phyloP scores from a whole-genome alignment of 2,888 invertebrate genomes.

The Pteria penguin region DNA sequence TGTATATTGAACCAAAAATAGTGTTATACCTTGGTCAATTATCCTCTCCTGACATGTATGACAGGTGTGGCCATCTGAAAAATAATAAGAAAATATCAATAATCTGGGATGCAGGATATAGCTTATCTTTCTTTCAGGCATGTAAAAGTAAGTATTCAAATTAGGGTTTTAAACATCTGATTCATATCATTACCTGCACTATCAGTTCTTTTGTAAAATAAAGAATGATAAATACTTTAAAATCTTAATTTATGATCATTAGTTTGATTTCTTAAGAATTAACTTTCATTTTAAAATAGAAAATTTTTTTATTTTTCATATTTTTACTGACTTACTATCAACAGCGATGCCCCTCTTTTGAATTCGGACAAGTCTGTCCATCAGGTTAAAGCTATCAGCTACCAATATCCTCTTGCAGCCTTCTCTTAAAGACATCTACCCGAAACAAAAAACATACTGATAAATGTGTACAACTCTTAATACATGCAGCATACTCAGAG shows the following conservation, averaged over 20 bases:
- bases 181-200: too few species aligned
- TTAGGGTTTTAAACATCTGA: too few species aligned
- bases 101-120: too few species aligned
- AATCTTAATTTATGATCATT: too few species aligned
- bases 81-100: too few species aligned
- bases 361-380: constrained; percentile 88
- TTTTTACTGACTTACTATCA: constrained; percentile 82
- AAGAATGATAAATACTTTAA: too few species aligned
- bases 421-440: constrained; percentile 90
- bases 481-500: too few species aligned
- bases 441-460: constrained; percentile 42
- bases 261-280: neutral
- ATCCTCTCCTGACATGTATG: constrained; percentile 89
- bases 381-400: constrained; percentile 92
- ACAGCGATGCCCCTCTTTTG: constrained; percentile 90
- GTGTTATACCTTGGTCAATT: constrained; percentile 84
- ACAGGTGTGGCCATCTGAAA: constrained; percentile 88
- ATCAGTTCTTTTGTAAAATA: too few species aligned
- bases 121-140: too few species aligned
- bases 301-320: neutral
- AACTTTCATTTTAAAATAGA: neutral
- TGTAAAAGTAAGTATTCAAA: too few species aligned
- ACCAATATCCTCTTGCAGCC: constrained; percentile 94
- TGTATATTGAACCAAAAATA: too few species aligned
- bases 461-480: too few species aligned